Evolutionary conservation across 2,113 vertebrate genomes (phyloP), one percentile per base, ranked within the genome.

Genomic region (Hydropotes inermis): DNA sequence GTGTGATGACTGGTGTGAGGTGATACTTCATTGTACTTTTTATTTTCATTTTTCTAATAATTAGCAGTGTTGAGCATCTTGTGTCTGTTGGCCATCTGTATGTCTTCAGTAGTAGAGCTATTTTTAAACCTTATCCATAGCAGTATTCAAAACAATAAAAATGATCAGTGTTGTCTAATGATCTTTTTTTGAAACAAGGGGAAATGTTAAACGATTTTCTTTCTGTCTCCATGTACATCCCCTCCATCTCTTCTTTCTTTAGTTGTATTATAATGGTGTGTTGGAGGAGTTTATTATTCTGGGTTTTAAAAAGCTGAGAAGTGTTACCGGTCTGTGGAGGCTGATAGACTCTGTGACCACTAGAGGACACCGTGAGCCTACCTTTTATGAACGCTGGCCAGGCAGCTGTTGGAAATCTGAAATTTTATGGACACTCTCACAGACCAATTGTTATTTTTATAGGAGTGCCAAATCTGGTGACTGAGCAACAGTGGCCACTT

Each of bases 361-460:
- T 47, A 97, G 97, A 90, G 95, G 96, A 60, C 90, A 95, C 57
- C 47, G 27, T 54, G 93, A 95, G 12, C 17, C 50, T 81, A 81
- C 17, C 58, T 91, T 96, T 92, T n/a, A 50, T 28, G 10, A 76
- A n/a, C 2, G 6, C 16, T 76, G 82, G 82, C 2, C 30, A 9
- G 67, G 28, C 12, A 2, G 81, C n/a, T 5, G 39, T 27, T 21
- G 12, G 21, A 36, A 19, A 12, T 64, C 57, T 39, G 9, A 45
- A 36, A 83, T 50, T 70, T 12, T 12, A 7, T 1, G 6, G 19
- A 79, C 50, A 9, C 1, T 8, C 28, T 36, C 17, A 45, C 52
- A 52, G 87, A 60, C 33, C 60, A 55, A 92, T 55, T 39, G 81
- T 83, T 17, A 23, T 90, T 91, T 81, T 81, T 39, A 50, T 6